phyloP scores from a whole-genome alignment of 2,888 invertebrate species.

The Drosophila seclusa region DNA sequence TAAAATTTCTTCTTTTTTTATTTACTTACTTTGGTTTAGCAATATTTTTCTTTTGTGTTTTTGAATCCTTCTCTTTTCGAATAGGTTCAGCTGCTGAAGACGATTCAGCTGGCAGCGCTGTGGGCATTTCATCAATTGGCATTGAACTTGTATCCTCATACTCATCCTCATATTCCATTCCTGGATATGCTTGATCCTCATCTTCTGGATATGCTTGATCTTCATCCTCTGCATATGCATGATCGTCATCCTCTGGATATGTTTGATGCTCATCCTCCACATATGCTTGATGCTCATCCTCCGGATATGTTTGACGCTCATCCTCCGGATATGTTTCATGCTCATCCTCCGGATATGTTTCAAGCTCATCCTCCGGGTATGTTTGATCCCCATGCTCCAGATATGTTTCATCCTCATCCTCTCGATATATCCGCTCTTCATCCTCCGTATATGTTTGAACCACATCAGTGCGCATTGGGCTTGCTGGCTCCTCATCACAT shows the following conservation, averaged over 20 bases:
- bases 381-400: background rate
- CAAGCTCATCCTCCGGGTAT: background rate
- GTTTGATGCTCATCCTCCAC: background rate
- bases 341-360: background rate
- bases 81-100: background rate
- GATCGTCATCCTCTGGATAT: background rate
- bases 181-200: background rate
- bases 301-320: background rate
- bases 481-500: background rate
- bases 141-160: background rate
- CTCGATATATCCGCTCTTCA: background rate
- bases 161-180: background rate
- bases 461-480: slow-evolving; percentile 2
- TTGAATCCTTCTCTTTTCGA: background rate
- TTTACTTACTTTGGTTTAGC: slow-evolving; percentile 32
- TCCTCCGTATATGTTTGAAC: background rate
- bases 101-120: background rate
- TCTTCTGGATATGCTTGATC: background rate
- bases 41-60: slow-evolving; percentile 7
- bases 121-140: background rate
- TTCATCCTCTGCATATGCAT: background rate
- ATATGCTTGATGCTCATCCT: background rate
- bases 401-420: background rate
- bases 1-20: background rate
- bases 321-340: background rate